Percentiles rank a stretch among this genome's conserved stretches.
Evolutionary conservation across 1,140 invertebrate genomes (phyloP).

Genomic region (Trichoplusia ni): DNA sequence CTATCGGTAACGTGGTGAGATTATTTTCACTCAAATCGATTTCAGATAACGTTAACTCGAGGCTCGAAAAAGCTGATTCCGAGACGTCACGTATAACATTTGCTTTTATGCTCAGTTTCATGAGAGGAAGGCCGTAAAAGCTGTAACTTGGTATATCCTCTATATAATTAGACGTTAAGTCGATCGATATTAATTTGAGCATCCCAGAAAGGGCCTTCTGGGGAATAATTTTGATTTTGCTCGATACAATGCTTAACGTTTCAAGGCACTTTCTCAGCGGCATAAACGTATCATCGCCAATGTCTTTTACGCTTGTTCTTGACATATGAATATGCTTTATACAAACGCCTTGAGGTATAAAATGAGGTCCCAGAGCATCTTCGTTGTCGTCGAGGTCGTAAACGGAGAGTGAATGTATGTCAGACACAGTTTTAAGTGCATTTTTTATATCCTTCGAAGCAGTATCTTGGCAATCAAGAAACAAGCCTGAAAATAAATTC

Average conservation of each 20-base stretch:
- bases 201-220: constrained; percentile 90
- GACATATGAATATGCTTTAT: constrained; percentile 92
- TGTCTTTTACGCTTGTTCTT: constrained; percentile 88
- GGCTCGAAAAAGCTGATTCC: constrained; percentile 92
- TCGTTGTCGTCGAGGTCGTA: constrained; percentile 71
- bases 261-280: constrained; percentile 89
- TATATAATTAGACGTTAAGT: constrained; percentile 94
- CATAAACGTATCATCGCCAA: constrained; percentile 88
- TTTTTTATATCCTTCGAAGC: constrained; percentile 67
- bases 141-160: constrained; percentile 91
- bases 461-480: constrained; percentile 74
- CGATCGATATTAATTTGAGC: constrained; percentile 87
- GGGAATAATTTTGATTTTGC: constrained; percentile 90
- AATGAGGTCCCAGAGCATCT: constrained; percentile 71
- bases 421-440: constrained; percentile 64
- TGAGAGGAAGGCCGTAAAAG: constrained; percentile 91
- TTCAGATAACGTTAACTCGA: constrained; percentile 90
- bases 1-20: constrained; percentile 90
- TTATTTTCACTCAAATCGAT: constrained; percentile 94
- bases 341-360: constrained; percentile 83
- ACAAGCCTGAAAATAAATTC: constrained; percentile 58
- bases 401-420: constrained; percentile 69
- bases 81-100: constrained; percentile 90
- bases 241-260: constrained; percentile 90
- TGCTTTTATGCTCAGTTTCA: constrained; percentile 92